Evolutionary conservation across 2,113 vertebrate species (phyloP), one percentile per base, ranked within the genome.

Genomic region (Nipponia nippon): DNA sequence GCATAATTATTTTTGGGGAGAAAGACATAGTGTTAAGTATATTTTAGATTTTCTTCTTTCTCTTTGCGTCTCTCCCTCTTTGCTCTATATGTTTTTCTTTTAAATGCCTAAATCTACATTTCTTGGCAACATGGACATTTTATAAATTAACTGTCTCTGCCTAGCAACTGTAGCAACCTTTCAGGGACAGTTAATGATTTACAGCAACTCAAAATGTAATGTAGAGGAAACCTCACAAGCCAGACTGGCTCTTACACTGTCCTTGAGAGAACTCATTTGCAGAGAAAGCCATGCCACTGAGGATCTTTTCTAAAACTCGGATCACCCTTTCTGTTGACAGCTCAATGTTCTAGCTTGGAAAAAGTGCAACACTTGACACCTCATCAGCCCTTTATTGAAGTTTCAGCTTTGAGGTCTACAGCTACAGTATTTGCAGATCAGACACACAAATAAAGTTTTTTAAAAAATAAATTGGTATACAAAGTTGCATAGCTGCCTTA

Each of bases 131-230:
- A 36, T n/a, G 59, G 82, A 77, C 6, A 1, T 90, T 94, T 96
- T 52, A 79, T 70, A 96, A 93, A 88, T 88, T 49, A 90, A 55
- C 71, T 93, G 59, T 44, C 53, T 93, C 70, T 91, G 52, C 83
- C 83, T 96, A 89, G 91, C 78, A 96, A 96, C 85, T 73, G 69
- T 71, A 80, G 76, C 80, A 93, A 50, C 11, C 16, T 89, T 95
- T 96, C 80, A 94, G 91, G 72, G 81, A 78, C 50, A 71, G 59
- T 88, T 96, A 96, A 94, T 91, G 91, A 94, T 97, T 94, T 95
- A 83, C 62, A 84, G 40, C 53, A 63, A 25, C 65, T 82, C 27
- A 2, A 92, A 93, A 86, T 20, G 19, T 61, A 78, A 81, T 22
- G 20, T 50, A 69, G 83, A 58, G 61, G 38, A 67, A 81, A 75